A percentile compares a stretch with the other conserved stretches of the same genome.
Evolutionary conservation across 2,797 vertebrate species (phyloP).

Genomic region (Sebastes matsubarae): DNA sequence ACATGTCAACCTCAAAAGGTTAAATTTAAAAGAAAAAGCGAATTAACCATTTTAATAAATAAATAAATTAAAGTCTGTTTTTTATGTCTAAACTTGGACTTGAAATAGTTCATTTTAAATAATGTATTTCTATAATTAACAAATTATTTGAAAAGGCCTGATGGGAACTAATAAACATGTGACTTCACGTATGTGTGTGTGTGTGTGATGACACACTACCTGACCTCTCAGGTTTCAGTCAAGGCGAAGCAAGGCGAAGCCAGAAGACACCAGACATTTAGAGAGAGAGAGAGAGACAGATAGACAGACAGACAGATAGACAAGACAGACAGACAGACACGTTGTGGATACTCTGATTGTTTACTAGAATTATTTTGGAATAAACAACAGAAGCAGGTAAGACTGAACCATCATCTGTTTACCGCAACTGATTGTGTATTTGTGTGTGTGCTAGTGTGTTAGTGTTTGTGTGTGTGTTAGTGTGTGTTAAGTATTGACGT

Average conservation of each 20-base stretch:
- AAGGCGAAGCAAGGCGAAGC: slow-evolving; percentile 39
- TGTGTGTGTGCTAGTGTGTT: neutral
- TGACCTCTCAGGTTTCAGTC: slow-evolving; percentile 64
- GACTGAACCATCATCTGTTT: neutral
- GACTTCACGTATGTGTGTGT: slow-evolving; percentile 3
- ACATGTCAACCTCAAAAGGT: too few species aligned
- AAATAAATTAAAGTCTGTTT: neutral
- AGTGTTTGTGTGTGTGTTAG: neutral
- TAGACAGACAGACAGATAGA: neutral
- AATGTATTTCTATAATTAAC: neutral
- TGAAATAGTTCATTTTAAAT: neutral
- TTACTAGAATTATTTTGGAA: slow-evolving; percentile 21
- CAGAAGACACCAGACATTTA: neutral
- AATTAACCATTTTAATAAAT: too few species aligned
- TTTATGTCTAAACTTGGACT: neutral
- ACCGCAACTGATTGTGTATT: neutral
- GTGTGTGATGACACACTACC: slow-evolving; percentile 58
- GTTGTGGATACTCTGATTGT: slow-evolving; percentile 4
- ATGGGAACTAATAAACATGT: slow-evolving; percentile 17
- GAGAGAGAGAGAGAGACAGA: neutral
- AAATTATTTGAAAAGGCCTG: neutral
- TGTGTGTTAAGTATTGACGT: neutral
- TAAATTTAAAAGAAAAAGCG: too few species aligned
- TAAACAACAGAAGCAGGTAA: slow-evolving; percentile 41
- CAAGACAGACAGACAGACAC: neutral